These are phyloP conservation scores for Ochlodes sylvanus DNA, from an alignment of 2,888 invertebrate genomes.

Conservation along the genomic window DNA sequence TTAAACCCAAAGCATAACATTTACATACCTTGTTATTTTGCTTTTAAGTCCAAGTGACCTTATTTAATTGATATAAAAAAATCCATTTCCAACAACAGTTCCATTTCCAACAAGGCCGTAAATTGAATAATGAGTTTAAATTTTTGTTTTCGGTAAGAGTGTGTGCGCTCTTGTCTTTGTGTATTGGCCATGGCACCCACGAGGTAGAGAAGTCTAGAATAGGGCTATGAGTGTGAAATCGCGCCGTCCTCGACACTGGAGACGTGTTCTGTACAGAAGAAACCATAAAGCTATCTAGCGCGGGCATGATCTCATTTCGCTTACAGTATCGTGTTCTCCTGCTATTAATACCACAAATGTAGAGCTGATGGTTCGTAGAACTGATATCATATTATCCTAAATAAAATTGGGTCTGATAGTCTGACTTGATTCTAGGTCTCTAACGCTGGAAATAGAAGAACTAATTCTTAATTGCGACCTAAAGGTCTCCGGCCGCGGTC, in stretches of 20 bases:
- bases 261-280: slow-evolving; percentile 42
- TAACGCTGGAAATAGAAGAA: neutral
- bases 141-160: too few species aligned
- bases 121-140: too few species aligned
- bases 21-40: too few species aligned
- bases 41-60: too few species aligned
- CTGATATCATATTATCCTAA: slow-evolving; percentile 11
- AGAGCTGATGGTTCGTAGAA: slow-evolving; percentile 13
- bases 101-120: too few species aligned
- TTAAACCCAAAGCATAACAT: too few species aligned
- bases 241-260: slow-evolving; percentile 1
- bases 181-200: too few species aligned
- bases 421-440: neutral
- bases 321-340: slow-evolving; percentile 46
- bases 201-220: too few species aligned
- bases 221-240: neutral
- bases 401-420: slow-evolving; percentile 7
- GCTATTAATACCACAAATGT: slow-evolving; percentile 41
- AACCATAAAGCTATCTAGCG: slow-evolving; percentile 56
- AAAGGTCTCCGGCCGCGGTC: too few species aligned
- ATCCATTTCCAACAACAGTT: too few species aligned
- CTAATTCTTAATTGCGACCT: neutral
- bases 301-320: slow-evolving; percentile 63
- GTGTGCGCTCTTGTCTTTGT: too few species aligned
- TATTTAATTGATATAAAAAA: too few species aligned